Base-by-base conservation (phyloP, 2,797 vertebrate genomes). In the Pseudomugil tenellus region DNA sequence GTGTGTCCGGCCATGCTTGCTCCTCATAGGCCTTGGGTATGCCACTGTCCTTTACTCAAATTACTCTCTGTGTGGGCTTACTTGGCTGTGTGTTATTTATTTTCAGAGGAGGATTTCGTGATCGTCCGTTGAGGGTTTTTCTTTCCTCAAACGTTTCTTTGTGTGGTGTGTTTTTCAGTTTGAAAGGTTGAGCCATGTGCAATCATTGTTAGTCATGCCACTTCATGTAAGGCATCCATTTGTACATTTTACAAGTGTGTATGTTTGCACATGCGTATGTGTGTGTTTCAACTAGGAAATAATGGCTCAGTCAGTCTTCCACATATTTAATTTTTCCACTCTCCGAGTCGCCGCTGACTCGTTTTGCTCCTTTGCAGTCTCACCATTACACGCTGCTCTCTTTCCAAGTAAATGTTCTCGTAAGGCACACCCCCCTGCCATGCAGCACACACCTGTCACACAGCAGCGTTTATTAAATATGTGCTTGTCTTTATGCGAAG, bases 1-100 rank as follows among this genome's bases (percentile, higher is more conserved):
- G 93, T 94, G 92, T 88, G 87, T 70, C 83, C 74, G 77, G 87
- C 93, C 91, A 91, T 92, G 92, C 93, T 93, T 86, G 81, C 58
- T 86, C 77, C 78, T 89, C 74, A 79, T 88, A 88, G 85, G 88
- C 91, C 86, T 86, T 26, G 84, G 86, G 74, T 92, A 86, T 79
- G 83, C 84, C 79, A 83, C 72, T 79, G 88, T 91, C 82, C 81
- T 88, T 84, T 87, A 73, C 89, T 91, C 85, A 81, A 75, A 88
- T 90, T 87, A 87, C 88, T 81, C 60, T 63, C 71, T 79, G 77
- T 86, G 74, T 79, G 84, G 76, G 70, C 74, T 72, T 83, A 34
- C 74, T 84, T 83, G 68, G 77, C 82, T 73, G 79, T 87, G 80
- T 73, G 54, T 28, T 53, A 6, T 25, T 51, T 71, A 75, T 82